Percentiles rank a stretch among this genome's conserved stretches.
phyloP scores from a whole-genome alignment of 2,888 invertebrate species.

The Plebejus anna region DNA sequence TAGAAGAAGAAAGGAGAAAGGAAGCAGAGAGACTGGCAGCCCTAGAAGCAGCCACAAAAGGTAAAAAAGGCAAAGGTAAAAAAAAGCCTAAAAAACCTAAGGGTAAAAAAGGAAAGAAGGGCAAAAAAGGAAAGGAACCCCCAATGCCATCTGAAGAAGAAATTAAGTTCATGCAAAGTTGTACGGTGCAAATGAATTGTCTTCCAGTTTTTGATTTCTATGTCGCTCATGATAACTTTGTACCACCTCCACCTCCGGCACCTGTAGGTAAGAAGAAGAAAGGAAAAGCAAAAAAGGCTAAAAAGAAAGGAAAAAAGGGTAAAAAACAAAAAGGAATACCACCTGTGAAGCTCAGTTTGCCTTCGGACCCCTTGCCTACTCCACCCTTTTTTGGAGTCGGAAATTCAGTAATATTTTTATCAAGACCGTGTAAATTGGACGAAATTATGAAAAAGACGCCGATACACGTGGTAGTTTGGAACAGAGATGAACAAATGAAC shows the following conservation, averaged over 20 bases:
- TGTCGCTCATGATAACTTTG: conserved; percentile 71
- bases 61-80: conserved; percentile 42
- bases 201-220: conserved; percentile 68
- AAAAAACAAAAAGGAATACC: conserved; percentile 48
- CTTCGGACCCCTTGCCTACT: conserved; percentile 70
- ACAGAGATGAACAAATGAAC: conserved; percentile 65
- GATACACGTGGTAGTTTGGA: conserved; percentile 69
- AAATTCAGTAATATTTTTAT: conserved; percentile 65
- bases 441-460: conserved; percentile 63
- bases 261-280: conserved; percentile 51
- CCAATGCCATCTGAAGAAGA: conserved; percentile 69
- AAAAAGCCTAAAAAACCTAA: conserved; percentile 35
- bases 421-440: conserved; percentile 63
- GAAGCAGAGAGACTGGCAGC: conserved; percentile 62
- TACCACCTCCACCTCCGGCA: conserved; percentile 65
- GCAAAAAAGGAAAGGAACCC: conserved; percentile 64
- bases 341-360: conserved; percentile 54
- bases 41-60: conserved; percentile 52
- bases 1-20: conserved; percentile 58
- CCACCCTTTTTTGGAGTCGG: conserved; percentile 73
- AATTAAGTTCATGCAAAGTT: conserved; percentile 70
- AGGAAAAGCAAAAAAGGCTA: conserved; percentile 32
- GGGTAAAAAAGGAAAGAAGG: conserved; percentile 44
- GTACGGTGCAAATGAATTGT: conserved; percentile 69
- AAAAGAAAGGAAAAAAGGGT: conserved; percentile 49